Base-by-base conservation (phyloP, 2,113 vertebrate species). In the Paracyprichromis sp. region DNA sequence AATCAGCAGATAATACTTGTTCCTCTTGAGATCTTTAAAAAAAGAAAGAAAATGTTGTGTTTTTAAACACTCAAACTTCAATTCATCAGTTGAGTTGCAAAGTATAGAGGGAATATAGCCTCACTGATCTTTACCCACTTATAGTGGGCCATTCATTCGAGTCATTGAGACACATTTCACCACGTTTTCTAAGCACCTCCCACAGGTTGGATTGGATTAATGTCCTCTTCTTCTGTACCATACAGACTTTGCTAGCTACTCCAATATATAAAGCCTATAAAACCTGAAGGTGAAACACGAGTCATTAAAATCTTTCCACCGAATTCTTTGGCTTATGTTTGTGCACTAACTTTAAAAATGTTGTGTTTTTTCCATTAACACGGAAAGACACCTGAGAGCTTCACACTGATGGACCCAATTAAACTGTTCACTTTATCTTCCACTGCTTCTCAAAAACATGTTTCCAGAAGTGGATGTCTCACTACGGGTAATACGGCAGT, bases 371-470 rank as follows among this genome's bases (percentile, higher is more conserved):
- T 29, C 24, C 43, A 50, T 50, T 76, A 76, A 76, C 40, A 11
- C 0, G 71, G 38, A 45, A 73, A 45, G 69, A 73, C 21, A 24
- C 43, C 71, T 12, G 45, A 31, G 9, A 78, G 26, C 43, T 5
- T 29, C 17, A 50, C 9, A 50, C 71, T 50, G 6, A 31, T 26
- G 43, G 9, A n/a, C 38, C 50, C 14, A 3, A 76, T 50, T 76
- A 31, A 76, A 76, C 43, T 76, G 43, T 47, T 19, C 24, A 50
- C 71, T 50, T 78, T 50, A 78, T 78, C 16, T 6, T 78, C 61
- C 61, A 1, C 61, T 66, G 45, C 45, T 78, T 52, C 73, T 52
- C 29, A 52, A 31, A 78, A 50, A 31, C 21, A 76, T 5, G 26
- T 78, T 78, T 78, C 26, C 12, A 80, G 54, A 82, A 78, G 80